Evolutionary conservation across 2,113 vertebrate species (phyloP), one percentile per base, ranked within the genome.

Genomic region (Theristicus caerulescens): DNA sequence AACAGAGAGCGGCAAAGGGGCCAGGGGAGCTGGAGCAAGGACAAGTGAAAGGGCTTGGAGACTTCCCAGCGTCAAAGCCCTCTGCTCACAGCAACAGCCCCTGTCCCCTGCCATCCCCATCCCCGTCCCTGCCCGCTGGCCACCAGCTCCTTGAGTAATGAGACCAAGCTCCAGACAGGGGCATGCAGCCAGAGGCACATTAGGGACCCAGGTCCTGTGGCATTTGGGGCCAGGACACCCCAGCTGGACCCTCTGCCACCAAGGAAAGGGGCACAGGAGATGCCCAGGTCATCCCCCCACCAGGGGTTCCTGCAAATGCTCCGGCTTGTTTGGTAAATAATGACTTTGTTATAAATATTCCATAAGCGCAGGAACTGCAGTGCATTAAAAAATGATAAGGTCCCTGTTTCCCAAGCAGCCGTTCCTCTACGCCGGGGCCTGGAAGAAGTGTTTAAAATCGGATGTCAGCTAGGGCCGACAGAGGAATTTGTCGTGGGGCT

Each of bases 401-500:
- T 89, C 97, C 93, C 91, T 36, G 64, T 64, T 65, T 93, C 71
- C 91, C 90, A 86, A 89, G 83, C 69, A 85, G 58, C 52, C 32
- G 4, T n/a, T 88, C 76, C 97, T 40, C 73, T 72, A 93, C 76
- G 55, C 93, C 38, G 16, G 10, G 95, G 96, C 74, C 66, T 36
- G 78, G 72, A 47, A 94, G 96, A 94, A 80, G 97, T 81, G 91
- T 98, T 97, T 98, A 97, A 98, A 97, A 98, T 93, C 94, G 91
- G 97, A 74, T 86, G 97, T 98, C 96, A 96, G 98, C 96, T 82
- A 52, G 42, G 88, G 95, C 95, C 96, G 98, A 98, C 98, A 98
- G 98, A 97, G 97, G 98, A 95, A 94, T 98, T 98, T 98, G 98
- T 98, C 77, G 95, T 93, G 73, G 96, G 94, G 97, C 97, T 98